Base-by-base conservation (phyloP, 2,113 vertebrate species). In the Pseudorhombus dupliciocellatus region DNA sequence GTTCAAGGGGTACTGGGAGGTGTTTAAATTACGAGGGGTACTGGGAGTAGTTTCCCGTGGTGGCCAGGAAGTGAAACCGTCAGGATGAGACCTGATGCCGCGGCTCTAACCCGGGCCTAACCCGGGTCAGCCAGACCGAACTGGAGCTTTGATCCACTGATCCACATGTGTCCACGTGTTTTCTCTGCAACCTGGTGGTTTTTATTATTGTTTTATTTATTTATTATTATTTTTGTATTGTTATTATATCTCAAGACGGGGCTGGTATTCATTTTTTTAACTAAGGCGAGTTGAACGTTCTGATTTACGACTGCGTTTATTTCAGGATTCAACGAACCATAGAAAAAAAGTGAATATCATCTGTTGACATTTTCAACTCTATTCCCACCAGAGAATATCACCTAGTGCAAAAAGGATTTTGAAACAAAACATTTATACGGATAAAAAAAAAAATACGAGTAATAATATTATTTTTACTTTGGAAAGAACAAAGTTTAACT, bases 61-160 rank as follows among this genome's bases (percentile, higher is more conserved):
- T 53, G 55, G 22, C n/a, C 28, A 21, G 48, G 48, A 8, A 1
- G n/a, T n/a, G 51, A 26, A 48, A 62, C 46, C 21, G 15, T 25
- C 58, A 58, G 66, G 58, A 63, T 80, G 81, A 75, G 69, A 52
- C 82, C 80, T 56, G 1, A 56, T 58, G 21, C 46, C 42, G 15
- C 16, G 42, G 18, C 16, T 16, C 14, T 46, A 4, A 74, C 60
- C 42, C 16, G 42, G 18, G 4, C 42, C 14, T 46, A 4, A 74
- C 60, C 50, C 11, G 50, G 50, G 2, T 2, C n/a, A 77, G 71
- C 52, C 60, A 30, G 61, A 28, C 24, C 20, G 34, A 37, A 21
- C n/a, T 22, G n/a, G 21, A 20, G 50, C 50, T 11, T 22, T 22
- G 50, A 22, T 22, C 50, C n/a, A 9, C 16, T 48, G 44, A 2